Conservation (phyloP, 2,113 vertebrate species). For the Catharus fuscescens region DNA sequence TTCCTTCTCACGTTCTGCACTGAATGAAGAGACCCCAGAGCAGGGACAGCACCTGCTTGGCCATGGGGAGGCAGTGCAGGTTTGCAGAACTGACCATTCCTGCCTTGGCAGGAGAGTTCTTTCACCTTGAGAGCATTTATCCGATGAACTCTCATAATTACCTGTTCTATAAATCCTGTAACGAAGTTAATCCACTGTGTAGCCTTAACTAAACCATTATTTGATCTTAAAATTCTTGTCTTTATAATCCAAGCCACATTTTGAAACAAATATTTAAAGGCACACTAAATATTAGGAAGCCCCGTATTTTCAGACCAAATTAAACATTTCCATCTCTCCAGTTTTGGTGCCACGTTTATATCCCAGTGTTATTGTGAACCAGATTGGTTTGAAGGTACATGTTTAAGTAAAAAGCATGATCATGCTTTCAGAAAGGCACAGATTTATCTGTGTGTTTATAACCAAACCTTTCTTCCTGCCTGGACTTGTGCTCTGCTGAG, state of each 20-base stretch:
- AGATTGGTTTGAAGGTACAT: neutral
- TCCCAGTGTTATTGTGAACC: neutral
- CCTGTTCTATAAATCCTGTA: neutral
- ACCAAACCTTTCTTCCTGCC: neutral
- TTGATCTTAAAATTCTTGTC: neutral
- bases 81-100: neutral
- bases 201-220: neutral
- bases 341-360: neutral
- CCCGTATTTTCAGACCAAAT: neutral
- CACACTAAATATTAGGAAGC: neutral
- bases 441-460: neutral
- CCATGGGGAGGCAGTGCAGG: neutral
- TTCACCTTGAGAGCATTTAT: neutral
- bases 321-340: neutral
- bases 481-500: neutral
- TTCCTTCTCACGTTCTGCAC: neutral
- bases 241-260: neutral
- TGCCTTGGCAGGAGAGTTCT: neutral
- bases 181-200: neutral
- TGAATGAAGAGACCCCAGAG: neutral
- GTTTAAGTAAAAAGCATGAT: neutral
- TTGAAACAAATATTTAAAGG: neutral
- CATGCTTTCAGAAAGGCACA: neutral
- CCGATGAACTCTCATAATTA: neutral
- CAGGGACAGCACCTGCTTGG: neutral